phyloP scores from a whole-genome alignment of 2,113 vertebrate species.

The Strix aluco region DNA sequence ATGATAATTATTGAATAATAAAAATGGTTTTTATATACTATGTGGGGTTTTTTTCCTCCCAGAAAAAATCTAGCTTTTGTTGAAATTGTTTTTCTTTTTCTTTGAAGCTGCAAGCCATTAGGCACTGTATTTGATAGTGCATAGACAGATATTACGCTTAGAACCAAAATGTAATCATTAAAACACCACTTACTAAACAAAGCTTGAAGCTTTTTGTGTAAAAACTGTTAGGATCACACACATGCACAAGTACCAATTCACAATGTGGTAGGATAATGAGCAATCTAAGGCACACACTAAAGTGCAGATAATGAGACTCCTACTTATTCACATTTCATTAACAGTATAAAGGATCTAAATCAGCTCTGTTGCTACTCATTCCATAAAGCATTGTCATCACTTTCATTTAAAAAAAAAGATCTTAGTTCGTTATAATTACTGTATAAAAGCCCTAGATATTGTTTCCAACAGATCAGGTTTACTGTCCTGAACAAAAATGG shows the following conservation, averaged over 20 bases:
- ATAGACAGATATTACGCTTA: not conserved
- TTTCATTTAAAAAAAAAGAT: constrained; percentile 50
- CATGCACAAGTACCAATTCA: constrained; percentile 28
- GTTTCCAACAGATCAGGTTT: constrained; percentile 67
- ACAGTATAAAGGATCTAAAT: constrained; percentile 59
- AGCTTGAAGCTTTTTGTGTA: constrained; percentile 36
- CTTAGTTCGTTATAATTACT: constrained; percentile 58
- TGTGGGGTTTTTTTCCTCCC: not conserved
- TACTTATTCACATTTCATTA: constrained; percentile 71
- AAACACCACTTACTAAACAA: constrained; percentile 50
- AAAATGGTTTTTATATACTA: not conserved
- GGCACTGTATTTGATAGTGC: not conserved
- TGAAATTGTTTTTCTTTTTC: not conserved
- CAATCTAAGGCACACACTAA: constrained; percentile 49
- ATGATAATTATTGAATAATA: constrained; percentile 18
- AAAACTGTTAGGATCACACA: constrained; percentile 33
- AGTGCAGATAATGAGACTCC: constrained; percentile 69
- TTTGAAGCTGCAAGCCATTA: constrained; percentile 2
- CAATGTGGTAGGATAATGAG: constrained; percentile 41
- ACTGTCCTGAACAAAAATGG: constrained; percentile 40
- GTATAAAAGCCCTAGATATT: constrained; percentile 54
- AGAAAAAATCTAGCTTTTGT: constrained; percentile 1
- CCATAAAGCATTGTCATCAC: constrained; percentile 60
- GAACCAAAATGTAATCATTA: constrained; percentile 28
- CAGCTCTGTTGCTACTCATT: constrained; percentile 56